Base-by-base conservation (phyloP, 1,140 invertebrate genomes). In the Drosophila guanche region DNA sequence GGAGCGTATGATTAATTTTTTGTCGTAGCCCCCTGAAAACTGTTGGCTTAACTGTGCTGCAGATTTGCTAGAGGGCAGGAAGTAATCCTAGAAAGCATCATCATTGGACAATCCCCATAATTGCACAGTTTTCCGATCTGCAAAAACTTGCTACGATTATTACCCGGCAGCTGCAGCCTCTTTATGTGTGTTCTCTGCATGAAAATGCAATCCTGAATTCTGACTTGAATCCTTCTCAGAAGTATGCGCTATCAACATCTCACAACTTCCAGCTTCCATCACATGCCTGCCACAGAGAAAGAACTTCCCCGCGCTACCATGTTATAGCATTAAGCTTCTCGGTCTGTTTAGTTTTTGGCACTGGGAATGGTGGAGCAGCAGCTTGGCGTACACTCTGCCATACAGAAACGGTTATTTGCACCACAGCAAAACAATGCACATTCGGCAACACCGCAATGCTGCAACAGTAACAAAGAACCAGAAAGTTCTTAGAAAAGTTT, bases 1-100 rank as follows among this genome's bases (percentile, higher is more conserved):
- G 69, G 83, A 88, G 83, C 83, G 81, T 86, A 81, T 88, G 81
- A 86, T 86, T 86, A 86, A 86, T 86, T 88, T 86, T 86, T 88
- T 75, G 70, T 57, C 59, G 51, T 41, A 53, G 12, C 42, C 53
- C 53, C 10, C 29, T 47, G 56, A 33, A 42, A 70, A 58, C 40
- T 56, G 50, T 54, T 69, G 27, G 54, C 67, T 71, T 41, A 61
- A 61, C 29, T 20, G 27, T 8, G 50, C 7, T 52, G 29, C 20
- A 52, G 8, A 52, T 50, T 27, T 27, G 8, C 8, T 10, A 12
- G 3, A 37, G 4, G 33, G 8, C 3, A 4, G 33, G 7, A 33
- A 2, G 6, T 2, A 27, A 1, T 33, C 29, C 29, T 33, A 8
- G 29, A 33, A 33, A 8, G 20, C 5, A 46, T 29, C 7, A 29